Evolutionary conservation across 2,113 vertebrate species (phyloP), one percentile per base, ranked within the genome.

Genomic region (Glaucomys volans): DNA sequence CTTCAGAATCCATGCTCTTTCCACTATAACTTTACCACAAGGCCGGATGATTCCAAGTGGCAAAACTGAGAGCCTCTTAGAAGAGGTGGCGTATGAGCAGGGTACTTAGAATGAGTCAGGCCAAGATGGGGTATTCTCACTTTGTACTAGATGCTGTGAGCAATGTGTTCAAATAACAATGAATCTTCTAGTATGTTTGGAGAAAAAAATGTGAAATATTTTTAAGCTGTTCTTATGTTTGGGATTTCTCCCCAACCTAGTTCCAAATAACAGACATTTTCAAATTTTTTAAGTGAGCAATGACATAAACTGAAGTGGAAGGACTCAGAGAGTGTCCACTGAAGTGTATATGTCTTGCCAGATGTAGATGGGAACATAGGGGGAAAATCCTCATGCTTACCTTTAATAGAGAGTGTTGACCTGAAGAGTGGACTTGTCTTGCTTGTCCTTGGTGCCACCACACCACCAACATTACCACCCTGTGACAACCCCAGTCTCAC

Each of bases 201-300:
- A 64, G 7, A 42, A 44, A 94, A 22, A 22, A 47, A 47, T 47
- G 11, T 40, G n/a, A 84, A 76, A 16, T 17, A 76, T n/a, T 91
- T 81, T 75, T 62, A 88, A 95, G 35, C 5, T n/a, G 57, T 69
- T 50, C 66, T 81, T 93, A 62, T 42, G 24, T 57, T 8, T 62
- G 66, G 26, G 22, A 4, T 59, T 90, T 80, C 22, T 62, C 30
- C n/a, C 35, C 16, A 76, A 24, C 12, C 24, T 35, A 44, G 4
- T 57, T 69, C 44, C 35, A 26, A 40, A 24, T 40, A 57, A 84
- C 18, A 4, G 37, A 37, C 26, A 54, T 57, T 87, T 66, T 90
- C n/a, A 52, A 32, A 14, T 22, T 83, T 30, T 77, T 62, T 20
- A 62, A 62, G 30, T 32, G n/a, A 67, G 22, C 8, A 83, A 5